Evolutionary conservation across 2,888 invertebrate species (phyloP).

Genomic region (Lochmaea crataegi): DNA sequence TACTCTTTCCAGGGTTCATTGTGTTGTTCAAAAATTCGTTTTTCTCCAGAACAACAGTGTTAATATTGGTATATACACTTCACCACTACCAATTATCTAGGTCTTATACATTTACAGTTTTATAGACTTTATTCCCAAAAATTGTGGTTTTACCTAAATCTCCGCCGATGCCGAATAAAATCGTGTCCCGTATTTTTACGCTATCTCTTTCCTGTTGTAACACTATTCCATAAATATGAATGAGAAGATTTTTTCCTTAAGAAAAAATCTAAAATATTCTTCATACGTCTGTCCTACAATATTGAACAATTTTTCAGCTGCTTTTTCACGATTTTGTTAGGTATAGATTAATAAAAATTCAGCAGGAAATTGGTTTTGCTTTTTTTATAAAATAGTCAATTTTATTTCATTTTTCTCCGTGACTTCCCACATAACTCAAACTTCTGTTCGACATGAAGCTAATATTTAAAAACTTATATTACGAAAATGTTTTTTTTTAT

Average conservation of each 20-base stretch:
- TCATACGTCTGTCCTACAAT: constrained; percentile 14
- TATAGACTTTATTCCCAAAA: not conserved
- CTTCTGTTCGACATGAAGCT: too few species aligned
- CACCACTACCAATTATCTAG: too few species aligned
- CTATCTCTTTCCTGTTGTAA: constrained; percentile 21
- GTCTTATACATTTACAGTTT: too few species aligned
- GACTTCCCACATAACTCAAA: too few species aligned
- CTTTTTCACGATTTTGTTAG: constrained; percentile 11
- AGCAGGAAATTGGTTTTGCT: not conserved
- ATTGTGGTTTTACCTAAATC: constrained; percentile 16
- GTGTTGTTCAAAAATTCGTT: too few species aligned
- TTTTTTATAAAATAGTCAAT: not conserved
- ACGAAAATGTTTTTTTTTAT: too few species aligned
- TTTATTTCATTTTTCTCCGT: not conserved
- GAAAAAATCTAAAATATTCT: constrained; percentile 22
- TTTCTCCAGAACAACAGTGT: too few species aligned
- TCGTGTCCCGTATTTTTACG: constrained; percentile 25
- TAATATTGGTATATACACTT: too few species aligned
- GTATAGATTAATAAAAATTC: constrained; percentile 15
- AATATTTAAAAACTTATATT: too few species aligned
- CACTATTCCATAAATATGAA: constrained; percentile 38
- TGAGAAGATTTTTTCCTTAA: constrained; percentile 27
- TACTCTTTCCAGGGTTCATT: too few species aligned
- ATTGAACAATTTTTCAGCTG: constrained; percentile 21
- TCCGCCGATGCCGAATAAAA: constrained; percentile 23